Conservation (phyloP, 2,113 vertebrate species). For the Camelus bactrianus region DNA sequence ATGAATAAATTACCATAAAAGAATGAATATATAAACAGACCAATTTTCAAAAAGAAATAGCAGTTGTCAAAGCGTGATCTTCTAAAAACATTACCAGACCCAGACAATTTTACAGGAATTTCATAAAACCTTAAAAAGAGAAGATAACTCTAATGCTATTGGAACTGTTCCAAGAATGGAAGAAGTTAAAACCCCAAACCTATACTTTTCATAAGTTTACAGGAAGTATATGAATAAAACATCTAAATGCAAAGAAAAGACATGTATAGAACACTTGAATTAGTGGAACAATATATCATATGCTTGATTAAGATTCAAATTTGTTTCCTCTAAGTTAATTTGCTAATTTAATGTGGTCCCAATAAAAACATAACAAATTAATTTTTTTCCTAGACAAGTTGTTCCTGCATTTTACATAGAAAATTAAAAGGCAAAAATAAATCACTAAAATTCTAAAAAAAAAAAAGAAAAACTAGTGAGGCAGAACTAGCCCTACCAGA, state of each 20-base stretch:
- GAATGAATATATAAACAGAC: constrained; percentile 21
- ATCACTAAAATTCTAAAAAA: background rate
- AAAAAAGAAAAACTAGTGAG: background rate
- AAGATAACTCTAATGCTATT: background rate
- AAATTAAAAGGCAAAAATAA: constrained; percentile 46
- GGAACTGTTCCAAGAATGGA: background rate
- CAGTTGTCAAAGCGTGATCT: constrained; percentile 12
- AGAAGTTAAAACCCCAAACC: constrained; percentile 21
- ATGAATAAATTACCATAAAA: constrained; percentile 74
- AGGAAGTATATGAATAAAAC: background rate
- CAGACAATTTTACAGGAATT: constrained; percentile 51
- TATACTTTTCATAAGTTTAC: background rate
- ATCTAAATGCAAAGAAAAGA: constrained; percentile 19
- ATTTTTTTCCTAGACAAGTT: constrained; percentile 12
- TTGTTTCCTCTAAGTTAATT: background rate
- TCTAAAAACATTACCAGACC: constrained; percentile 45
- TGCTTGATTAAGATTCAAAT: constrained; percentile 32
- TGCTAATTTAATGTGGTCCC: constrained; percentile 36
- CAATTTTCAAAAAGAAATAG: constrained; percentile 65
- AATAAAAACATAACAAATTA: background rate
- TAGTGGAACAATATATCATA: background rate
- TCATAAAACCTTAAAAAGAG: background rate
- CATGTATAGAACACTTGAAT: background rate
- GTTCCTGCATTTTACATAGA: constrained; percentile 15
- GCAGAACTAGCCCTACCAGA: background rate